Percentiles rank a stretch among this genome's conserved stretches.
Conservation (phyloP, 2,888 invertebrate species). For the Agrotis ipsilon region DNA sequence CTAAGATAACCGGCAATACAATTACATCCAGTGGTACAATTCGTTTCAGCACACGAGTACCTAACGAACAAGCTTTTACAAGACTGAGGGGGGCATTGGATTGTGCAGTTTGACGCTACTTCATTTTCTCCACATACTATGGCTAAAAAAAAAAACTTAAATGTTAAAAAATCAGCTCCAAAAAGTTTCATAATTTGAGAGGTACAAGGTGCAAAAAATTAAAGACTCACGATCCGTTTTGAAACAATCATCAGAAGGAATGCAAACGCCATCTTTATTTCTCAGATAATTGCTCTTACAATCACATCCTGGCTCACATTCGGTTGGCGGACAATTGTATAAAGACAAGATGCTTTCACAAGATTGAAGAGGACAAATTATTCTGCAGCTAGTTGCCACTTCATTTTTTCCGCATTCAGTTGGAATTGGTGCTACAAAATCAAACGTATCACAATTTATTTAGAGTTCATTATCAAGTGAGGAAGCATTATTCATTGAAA, state of each 20-base stretch:
- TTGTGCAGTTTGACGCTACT: conserved; percentile 40
- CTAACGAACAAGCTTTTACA: conserved; percentile 41
- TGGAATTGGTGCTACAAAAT: conserved; percentile 49
- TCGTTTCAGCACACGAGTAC: conserved; percentile 1
- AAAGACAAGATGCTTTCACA: conserved; percentile 52
- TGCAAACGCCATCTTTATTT: conserved; percentile 34
- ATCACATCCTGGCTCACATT: conserved; percentile 60
- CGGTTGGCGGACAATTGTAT: conserved; percentile 10
- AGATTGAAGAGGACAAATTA: conserved; percentile 61
- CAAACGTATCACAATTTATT: neutral
- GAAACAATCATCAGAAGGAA: conserved; percentile 28
- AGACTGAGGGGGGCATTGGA: conserved; percentile 45
- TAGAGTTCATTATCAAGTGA: neutral
- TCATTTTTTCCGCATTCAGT: conserved; percentile 61
- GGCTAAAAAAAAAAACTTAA: conserved; percentile 17
- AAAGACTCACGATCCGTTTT: conserved; percentile 28
- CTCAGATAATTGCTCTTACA: conserved; percentile 57
- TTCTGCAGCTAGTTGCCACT: conserved; percentile 44
- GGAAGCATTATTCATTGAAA: neutral
- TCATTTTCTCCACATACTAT: conserved; percentile 43
- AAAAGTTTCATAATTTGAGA: neutral
- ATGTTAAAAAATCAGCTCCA: too few species aligned
- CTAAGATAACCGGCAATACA: conserved; percentile 57
- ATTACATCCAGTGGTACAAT: conserved; percentile 44
- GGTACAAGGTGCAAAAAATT: neutral